Evolutionary conservation across 2,113 vertebrate species (phyloP), one percentile per base, ranked within the genome.

Genomic region (Dunckerocampus dactyliophorus): DNA sequence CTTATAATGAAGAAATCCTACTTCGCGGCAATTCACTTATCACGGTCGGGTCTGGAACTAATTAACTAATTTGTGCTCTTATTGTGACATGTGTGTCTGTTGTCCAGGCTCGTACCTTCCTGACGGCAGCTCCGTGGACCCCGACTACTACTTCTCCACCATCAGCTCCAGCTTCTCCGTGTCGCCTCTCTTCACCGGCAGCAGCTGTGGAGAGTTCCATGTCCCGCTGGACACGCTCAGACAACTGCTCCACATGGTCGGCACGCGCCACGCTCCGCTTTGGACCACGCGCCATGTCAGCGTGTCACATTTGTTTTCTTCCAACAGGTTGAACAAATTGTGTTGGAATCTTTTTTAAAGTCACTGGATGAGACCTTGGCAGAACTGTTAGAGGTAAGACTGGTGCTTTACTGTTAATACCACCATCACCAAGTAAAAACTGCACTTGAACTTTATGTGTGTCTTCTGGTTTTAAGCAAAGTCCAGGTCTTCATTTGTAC

Each of bases 131-230:
- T 73, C 94, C 0, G 69, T 95, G 68, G 95, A 98, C 65, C 94
- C 97, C 0, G 91, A 96, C 52, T 97, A 97, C 80, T 98, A 98
- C 82, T 98, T 99, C 82, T 94, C 91, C 76, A 96, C 92, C 21
- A 92, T 97, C 85, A 98, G 94, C 75, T 98, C 97, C 77, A 98
- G 97, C 74, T 99, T 99, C 83, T 97, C 96, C 0, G 90, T 98
- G 46, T 97, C 96, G 1, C 97, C 95, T 11, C 93, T 98, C 5
- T 97, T 98, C 84, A 96, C 92, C 1, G 96, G 95, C 1, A 79
- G 92, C 82, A 93, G 89, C 82, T 89, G 83, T 17, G 93, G 93
- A 59, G 96, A 95, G 74, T 96, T 96, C 66, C 90, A 85, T 7
- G 89, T 97, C 45, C 94, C 96, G 0, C 83, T 95, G 69, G 95